Base-by-base conservation (phyloP, 1,140 invertebrate species). In the Anthonomus grandis region DNA sequence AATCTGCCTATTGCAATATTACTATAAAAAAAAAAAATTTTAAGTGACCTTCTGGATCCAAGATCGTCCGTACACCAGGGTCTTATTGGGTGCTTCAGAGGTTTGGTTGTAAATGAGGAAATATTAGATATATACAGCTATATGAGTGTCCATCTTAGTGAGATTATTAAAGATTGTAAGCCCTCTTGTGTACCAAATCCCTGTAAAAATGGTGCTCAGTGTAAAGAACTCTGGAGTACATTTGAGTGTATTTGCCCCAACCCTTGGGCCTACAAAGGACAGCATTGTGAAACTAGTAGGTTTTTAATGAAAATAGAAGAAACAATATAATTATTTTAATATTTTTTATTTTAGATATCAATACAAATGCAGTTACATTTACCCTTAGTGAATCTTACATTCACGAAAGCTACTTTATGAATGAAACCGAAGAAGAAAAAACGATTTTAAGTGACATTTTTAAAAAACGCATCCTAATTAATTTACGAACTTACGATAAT, bases 111-210 rank as follows among this genome's bases (percentile, higher is more conserved):
- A 12, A 95, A 95, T 70, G 89, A 90, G 15, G 87, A 91, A 76
- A 89, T 93, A 54, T 71, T 94, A 21, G 90, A 95, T 70, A 90
- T 97, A 58, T 91, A 93, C 70, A 89, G 88, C 65, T 93, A 94
- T 74, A 93, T 93, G 89, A 92, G 89, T n/a, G 88, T 93, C 46
- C 89, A 91, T 74, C 75, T 91, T 31, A 90, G 88, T 31, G 89
- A 92, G 75, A 93, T 96, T 50, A 91, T 92, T 31, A 90, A 89
- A 72, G 91, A 93, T 70, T 97, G 93, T 69, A 91, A 90, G 70
- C 91, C 93, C 3, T 93, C 90, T 0, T 97, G 93, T 76, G 90
- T 92, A 62, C 90, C 92, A 0, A 93, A 94, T 70, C 93, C 93
- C 17, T 97, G 93, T 73, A 83, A 90, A 75, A 95, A 97, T 73